Conservation (phyloP, 2,888 invertebrate species). For the Eupithecia subfuscata region DNA sequence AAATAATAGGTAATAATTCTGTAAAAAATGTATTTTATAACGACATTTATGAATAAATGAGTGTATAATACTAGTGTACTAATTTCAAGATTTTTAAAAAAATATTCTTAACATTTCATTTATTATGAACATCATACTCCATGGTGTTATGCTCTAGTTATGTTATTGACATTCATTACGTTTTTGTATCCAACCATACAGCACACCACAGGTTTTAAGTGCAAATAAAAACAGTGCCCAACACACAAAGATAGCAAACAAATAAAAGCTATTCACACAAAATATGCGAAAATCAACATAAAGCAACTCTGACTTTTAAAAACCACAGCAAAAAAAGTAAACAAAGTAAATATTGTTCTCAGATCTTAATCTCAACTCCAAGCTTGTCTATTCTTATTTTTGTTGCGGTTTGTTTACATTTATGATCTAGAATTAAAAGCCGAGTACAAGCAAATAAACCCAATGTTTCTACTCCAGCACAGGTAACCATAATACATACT, state of each 20-base stretch:
- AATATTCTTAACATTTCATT: neutral
- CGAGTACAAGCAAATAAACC: neutral
- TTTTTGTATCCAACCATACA: neutral
- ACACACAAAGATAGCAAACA: constrained; percentile 17
- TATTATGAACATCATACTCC: neutral
- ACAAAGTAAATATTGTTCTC: neutral
- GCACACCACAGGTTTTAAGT: neutral
- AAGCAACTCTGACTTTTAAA: neutral
- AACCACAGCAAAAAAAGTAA: neutral
- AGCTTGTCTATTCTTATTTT: neutral
- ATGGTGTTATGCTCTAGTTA: neutral
- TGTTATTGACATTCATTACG: neutral
- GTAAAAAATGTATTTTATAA: too few species aligned
- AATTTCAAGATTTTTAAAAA: too few species aligned
- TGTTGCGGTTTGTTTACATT: neutral
- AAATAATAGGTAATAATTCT: too few species aligned
- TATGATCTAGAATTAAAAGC: neutral
- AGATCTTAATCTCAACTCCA: neutral
- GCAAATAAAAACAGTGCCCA: constrained; percentile 13
- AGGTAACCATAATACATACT: constrained; percentile 57
- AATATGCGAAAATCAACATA: neutral
- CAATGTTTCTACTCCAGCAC: neutral
- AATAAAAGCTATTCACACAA: constrained; percentile 21
- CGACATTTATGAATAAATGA: too few species aligned
- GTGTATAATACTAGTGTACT: too few species aligned